A percentile compares a stretch with the other conserved stretches of the same genome.
These are phyloP conservation scores for Clarias laeviceps DNA, from an alignment of 2,797 vertebrate genomes.

Conservation along the genomic window DNA sequence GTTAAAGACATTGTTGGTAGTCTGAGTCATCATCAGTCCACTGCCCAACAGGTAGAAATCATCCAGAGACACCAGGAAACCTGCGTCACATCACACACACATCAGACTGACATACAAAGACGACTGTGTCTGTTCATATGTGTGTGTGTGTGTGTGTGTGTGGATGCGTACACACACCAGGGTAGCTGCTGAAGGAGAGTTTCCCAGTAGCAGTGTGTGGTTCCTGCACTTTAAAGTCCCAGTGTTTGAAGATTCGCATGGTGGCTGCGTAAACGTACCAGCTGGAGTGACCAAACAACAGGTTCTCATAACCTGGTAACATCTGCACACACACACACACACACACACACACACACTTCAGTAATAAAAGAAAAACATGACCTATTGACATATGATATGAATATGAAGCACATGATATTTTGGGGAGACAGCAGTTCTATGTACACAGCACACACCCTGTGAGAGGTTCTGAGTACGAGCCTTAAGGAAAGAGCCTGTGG, in stretches of 20 bases:
- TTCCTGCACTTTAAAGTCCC: slow-evolving; percentile 80
- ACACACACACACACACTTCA: background rate
- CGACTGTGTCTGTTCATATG: background rate
- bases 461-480: too few relatives aligned
- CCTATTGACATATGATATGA: too few relatives aligned
- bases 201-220: slow-evolving; percentile 68
- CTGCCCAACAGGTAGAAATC: slow-evolving; percentile 85
- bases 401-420: too few relatives aligned
- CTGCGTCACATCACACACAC: slow-evolving; percentile 62
- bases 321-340: slow-evolving; percentile 65
- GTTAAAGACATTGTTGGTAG: slow-evolving; percentile 87
- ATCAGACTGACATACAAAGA: background rate
- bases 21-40: slow-evolving; percentile 83
- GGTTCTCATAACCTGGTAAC: slow-evolving; percentile 84
- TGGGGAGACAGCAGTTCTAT: background rate
- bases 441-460: background rate
- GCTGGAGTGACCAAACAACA: slow-evolving; percentile 83
- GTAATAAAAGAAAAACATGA: background rate
- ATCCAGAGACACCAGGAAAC: slow-evolving; percentile 88
- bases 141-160: background rate
- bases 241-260: slow-evolving; percentile 84
- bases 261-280: slow-evolving; percentile 86
- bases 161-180: slow-evolving; percentile 66
- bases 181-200: slow-evolving; percentile 86
- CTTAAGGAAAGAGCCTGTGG: too few relatives aligned